A percentile compares a stretch with the other conserved stretches of the same genome.
Evolutionary conservation across 1,140 invertebrate genomes (phyloP).

Genomic region (Neodiprion virginianus): DNA sequence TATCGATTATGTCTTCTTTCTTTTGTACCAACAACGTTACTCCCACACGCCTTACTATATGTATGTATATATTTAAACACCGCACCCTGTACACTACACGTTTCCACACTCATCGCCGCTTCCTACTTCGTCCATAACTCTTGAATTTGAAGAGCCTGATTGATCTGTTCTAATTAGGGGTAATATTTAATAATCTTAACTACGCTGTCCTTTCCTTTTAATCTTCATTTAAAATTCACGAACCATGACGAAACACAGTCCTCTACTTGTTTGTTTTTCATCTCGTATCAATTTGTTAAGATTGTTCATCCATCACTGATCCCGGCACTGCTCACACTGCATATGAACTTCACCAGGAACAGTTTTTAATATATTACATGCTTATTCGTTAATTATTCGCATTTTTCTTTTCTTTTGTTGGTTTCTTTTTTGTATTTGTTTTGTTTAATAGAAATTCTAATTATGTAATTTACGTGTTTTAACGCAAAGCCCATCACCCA

Average conservation of each 20-base stretch:
- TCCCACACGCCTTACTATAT: constrained; percentile 27
- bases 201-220: constrained; percentile 31
- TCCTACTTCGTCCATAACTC: constrained; percentile 17
- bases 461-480: constrained; percentile 17
- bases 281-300: constrained; percentile 42
- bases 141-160: constrained; percentile 20
- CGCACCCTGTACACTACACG: constrained; percentile 29
- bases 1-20: neutral
- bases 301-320: constrained; percentile 39
- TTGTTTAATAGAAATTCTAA: constrained; percentile 21
- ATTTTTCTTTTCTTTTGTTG: constrained; percentile 27
- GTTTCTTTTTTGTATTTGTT: neutral
- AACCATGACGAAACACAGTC: constrained; percentile 18
- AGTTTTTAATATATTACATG: constrained; percentile 36
- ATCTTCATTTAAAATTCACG: constrained; percentile 36
- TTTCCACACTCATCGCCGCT: constrained; percentile 18
- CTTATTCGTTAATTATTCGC: constrained; percentile 32
- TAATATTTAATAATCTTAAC: constrained; percentile 36
- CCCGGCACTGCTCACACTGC: constrained; percentile 35
- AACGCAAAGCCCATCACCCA: constrained; percentile 17
- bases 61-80: constrained; percentile 32
- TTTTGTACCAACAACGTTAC: constrained; percentile 33
- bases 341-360: constrained; percentile 32
- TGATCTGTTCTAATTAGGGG: constrained; percentile 16
- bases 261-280: constrained; percentile 15